Evolutionary conservation across 2,888 invertebrate genomes (phyloP).

Genomic region (Blastobasis adustella): DNA sequence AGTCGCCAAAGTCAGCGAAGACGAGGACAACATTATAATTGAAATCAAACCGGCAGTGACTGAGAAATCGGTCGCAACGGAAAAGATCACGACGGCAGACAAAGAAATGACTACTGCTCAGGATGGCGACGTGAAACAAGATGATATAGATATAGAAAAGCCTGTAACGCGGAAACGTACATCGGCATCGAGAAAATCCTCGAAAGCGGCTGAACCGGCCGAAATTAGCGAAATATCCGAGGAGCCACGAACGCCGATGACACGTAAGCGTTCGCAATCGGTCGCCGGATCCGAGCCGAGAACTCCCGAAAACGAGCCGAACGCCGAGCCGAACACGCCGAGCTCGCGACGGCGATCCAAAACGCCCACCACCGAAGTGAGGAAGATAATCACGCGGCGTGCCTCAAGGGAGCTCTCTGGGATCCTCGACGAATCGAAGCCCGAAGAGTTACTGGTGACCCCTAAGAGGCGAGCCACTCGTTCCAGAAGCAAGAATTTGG

Average conservation of each 20-base stretch:
- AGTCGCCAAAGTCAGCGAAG: not conserved
- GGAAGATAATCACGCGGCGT: conserved; percentile 52
- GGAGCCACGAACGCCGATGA: conserved; percentile 36
- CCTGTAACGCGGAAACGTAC: conserved; percentile 15
- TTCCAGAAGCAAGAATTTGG: conserved; percentile 35
- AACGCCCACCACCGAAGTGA: conserved; percentile 43
- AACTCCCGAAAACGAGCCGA: conserved; percentile 27
- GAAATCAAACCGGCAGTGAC: conserved; percentile 3
- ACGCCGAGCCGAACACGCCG: conserved; percentile 15
- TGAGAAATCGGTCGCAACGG: conserved; percentile 7
- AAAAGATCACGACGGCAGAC: too few relatives aligned
- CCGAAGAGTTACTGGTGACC: conserved; percentile 33
- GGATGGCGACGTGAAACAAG: too few relatives aligned
- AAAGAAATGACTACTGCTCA: too few relatives aligned
- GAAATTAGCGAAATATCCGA: not conserved
- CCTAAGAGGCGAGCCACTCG: conserved; percentile 41
- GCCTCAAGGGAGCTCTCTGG: conserved; percentile 52
- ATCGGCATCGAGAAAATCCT: conserved; percentile 21
- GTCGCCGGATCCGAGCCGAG: conserved; percentile 27
- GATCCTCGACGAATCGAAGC: conserved; percentile 36
- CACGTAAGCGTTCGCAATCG: conserved; percentile 48
- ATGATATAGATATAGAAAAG: not conserved
- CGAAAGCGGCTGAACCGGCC: conserved; percentile 7
- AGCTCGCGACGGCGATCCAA: conserved; percentile 39
- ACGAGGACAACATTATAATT: not conserved